Conservation (phyloP, 2,113 vertebrate species). For the Capra hircus region DNA sequence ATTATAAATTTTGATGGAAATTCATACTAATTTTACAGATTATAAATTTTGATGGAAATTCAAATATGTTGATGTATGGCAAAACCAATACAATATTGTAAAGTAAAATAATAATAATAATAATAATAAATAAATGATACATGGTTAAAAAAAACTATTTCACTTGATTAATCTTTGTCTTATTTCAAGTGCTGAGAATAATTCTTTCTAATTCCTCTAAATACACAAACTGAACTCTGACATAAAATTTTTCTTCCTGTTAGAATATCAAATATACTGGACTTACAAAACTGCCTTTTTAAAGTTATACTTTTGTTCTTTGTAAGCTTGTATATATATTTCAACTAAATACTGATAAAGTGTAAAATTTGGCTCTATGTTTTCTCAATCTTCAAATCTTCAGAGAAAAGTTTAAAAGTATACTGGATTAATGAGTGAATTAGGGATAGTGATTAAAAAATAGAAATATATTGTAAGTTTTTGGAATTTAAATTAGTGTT, state of each 20-base stretch:
- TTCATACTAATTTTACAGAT: not conserved
- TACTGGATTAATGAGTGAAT: not conserved
- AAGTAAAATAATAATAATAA: too few relatives aligned
- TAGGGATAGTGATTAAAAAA: not conserved
- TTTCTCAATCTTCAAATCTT: not conserved
- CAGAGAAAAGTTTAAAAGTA: not conserved
- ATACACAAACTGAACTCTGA: not conserved
- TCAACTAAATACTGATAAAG: not conserved
- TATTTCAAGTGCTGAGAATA: not conserved
- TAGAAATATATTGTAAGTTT: not conserved
- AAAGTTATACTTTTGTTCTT: not conserved
- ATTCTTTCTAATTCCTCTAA: not conserved
- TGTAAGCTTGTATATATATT: not conserved
- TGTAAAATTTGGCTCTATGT: not conserved
- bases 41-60: slow-evolving; percentile 1
- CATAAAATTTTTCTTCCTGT: not conserved
- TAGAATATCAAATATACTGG: not conserved
- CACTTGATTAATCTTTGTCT: not conserved
- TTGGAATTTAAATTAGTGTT: not conserved
- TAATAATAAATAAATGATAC: too few relatives aligned
- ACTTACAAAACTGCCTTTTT: not conserved
- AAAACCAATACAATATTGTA: too few relatives aligned
- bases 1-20: not conserved
- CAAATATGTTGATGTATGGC: not conserved
- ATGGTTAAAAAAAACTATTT: not conserved